A percentile compares a stretch with the other conserved stretches of the same genome.
These are phyloP conservation scores for Poecilia wingei DNA, from an alignment of 2,797 vertebrate species.

Conservation along the genomic window DNA sequence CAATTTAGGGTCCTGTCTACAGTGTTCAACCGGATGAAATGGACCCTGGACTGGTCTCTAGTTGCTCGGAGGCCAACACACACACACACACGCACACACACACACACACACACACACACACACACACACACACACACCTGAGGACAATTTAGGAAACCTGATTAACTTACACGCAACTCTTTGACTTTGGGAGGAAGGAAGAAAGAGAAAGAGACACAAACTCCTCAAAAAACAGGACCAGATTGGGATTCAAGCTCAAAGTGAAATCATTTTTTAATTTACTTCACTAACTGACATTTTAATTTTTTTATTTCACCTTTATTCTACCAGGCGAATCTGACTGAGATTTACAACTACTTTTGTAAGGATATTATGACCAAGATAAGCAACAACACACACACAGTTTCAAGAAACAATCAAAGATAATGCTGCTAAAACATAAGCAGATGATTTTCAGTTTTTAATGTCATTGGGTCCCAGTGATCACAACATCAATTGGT, in stretches of 20 bases:
- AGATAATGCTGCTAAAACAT: neutral
- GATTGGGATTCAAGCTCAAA: neutral
- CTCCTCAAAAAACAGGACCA: neutral
- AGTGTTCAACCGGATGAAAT: neutral
- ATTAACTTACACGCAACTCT: neutral
- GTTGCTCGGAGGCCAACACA: neutral
- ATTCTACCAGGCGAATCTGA: neutral
- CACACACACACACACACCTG: neutral
- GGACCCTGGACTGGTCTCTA: neutral
- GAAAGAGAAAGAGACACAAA: neutral
- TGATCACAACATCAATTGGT: neutral
- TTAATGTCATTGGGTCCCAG: neutral
- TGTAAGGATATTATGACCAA: neutral
- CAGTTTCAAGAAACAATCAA: neutral
- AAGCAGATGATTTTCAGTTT: neutral
- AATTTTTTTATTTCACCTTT: neutral
- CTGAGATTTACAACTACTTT: neutral
- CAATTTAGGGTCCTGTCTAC: neutral
- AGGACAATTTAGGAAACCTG: neutral
- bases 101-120: too few species aligned
- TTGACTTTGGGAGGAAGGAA: neutral
- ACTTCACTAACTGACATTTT: neutral
- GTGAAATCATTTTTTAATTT: neutral
- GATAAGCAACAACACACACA: neutral
- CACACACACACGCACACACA: neutral